Base-by-base conservation (phyloP, 2,113 vertebrate species). In the Poecile atricapillus region DNA sequence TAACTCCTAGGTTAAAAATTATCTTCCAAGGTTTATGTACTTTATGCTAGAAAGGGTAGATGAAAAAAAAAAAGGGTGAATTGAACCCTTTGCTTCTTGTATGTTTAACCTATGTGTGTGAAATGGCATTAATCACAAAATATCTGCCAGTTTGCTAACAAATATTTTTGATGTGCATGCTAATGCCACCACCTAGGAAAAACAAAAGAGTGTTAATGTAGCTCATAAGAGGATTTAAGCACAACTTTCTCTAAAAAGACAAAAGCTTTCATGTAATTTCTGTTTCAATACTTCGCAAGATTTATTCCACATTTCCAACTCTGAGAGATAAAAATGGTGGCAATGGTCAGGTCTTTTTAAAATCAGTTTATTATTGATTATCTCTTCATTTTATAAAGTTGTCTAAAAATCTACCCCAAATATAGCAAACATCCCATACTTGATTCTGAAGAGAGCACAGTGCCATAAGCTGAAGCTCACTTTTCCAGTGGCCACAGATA, bases 1-100 rank as follows among this genome's bases (percentile, higher is more conserved):
- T 97, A 96, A 98, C 96, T 97, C 94, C 90, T 90, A 95, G 84
- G 97, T 98, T 98, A 97, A 98, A 98, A 96, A 98, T 97, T 97
- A 97, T 96, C 97, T 94, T 94, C 94, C 97, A 97, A 96, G 91
- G 97, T 93, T 93, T 96, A 82, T 93, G 65, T 88, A 95, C 67
- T 91, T 95, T 77, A 79, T 46, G 83, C 82, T 78, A 94, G 90
- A 91, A 95, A 82, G 92, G 20, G 91, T 87, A 76, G 35, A 8
- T 0, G 0, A 1, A 21, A 63, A 23, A 22, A 33, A 39, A 53
- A 39, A 69, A 52, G 3, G 47, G 15, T 31, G 17, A 86, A 93
- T 74, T 74, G 67, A 97, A 85, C 11, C 3, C 41, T 31, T 20
- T 81, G 21, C n/a, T 43, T 80, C n/a, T 49, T 95, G 12, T 65